These are phyloP conservation scores for Taenioides sp. DNA, from an alignment of 2,797 vertebrate species.

Conservation along the genomic window DNA sequence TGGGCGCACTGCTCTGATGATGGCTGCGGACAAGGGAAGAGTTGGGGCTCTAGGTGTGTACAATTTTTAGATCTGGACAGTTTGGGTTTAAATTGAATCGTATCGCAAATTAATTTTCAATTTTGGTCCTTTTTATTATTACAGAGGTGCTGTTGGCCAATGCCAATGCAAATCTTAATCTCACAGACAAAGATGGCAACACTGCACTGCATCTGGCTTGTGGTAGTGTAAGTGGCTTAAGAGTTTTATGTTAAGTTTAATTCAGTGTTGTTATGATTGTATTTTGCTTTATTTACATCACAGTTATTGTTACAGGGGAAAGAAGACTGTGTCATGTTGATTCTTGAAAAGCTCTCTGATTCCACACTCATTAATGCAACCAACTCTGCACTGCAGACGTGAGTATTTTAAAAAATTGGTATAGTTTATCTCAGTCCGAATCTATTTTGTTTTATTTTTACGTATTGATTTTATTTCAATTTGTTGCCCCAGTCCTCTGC, in stretches of 20 bases:
- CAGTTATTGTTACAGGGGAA: slow-evolving; percentile 78
- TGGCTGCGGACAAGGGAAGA: slow-evolving; percentile 86
- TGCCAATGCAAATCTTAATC: slow-evolving; percentile 79
- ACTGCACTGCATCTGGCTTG: slow-evolving; percentile 91
- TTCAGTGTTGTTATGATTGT: too few species aligned
- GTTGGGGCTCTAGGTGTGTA: slow-evolving; percentile 80
- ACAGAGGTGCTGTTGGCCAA: slow-evolving; percentile 88
- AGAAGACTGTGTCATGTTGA: slow-evolving; percentile 92
- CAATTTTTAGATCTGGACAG: background rate
- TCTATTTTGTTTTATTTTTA: background rate
- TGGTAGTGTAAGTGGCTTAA: slow-evolving; percentile 82
- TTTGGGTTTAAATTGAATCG: background rate
- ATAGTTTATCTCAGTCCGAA: background rate
- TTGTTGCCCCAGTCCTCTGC: slow-evolving; percentile 82
- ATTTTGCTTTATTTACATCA: background rate
- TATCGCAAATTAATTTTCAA: background rate
- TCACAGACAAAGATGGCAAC: slow-evolving; percentile 87
- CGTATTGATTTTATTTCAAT: background rate
- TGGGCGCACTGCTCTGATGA: slow-evolving; percentile 87
- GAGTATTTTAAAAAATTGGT: slow-evolving; percentile 67
- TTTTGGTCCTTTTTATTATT: slow-evolving; percentile 4
- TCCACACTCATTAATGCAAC: slow-evolving; percentile 86
- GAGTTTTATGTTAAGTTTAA: background rate
- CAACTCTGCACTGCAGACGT: slow-evolving; percentile 93
- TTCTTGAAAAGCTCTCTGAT: slow-evolving; percentile 91